Evolutionary conservation across 2,797 vertebrate genomes (phyloP), one percentile per base, ranked within the genome.

Genomic region (Phaenicophaeus curvirostris): DNA sequence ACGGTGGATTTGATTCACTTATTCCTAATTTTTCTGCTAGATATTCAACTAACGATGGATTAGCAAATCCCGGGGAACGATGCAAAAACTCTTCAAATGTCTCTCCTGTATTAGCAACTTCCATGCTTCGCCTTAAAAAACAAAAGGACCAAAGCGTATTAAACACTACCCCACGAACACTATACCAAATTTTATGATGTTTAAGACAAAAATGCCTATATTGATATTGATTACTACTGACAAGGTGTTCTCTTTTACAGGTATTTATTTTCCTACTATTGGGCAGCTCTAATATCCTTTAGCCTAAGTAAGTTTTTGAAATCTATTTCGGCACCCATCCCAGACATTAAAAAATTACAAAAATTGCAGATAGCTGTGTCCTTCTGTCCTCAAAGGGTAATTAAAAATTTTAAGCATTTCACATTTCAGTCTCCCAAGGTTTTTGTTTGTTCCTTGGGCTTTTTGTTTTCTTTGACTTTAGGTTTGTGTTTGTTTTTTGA

Each of bases 11-110:
- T 77, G 98, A 97, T 95, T 99, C 99, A 89, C 98, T 98, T 79
- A 99, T 96, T 92, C 98, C 99, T 89, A 99, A 98, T 96, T 99
- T 99, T 90, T 98, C 98, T 85, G 99, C 96, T 91, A 99, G 98
- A 96, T 98, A 99, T 88, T 99, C 99, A 95, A 99, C 99, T 35
- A 99, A 98, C 33, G 98, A 98, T 15, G 99, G 99, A 97, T 99
- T 99, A 96, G 98, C 98, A 68, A 99, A 99, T 90, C 99, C 99
- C 16, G 99, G 98, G 31, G 98, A 99, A 89, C 98, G 97, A 85
- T 97, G 97, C 94, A 99, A 96, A 90, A 99, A 98, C 58, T 97
- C 98, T 96, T 99, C 98, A 2, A 99, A 99, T 0, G 98, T 99
- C 88, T 99, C 98, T 41, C 54, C 98, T 90, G 98, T 98, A 46